Evolutionary conservation across 2,113 vertebrate species (phyloP).

Genomic region (Pipra filicauda): DNA sequence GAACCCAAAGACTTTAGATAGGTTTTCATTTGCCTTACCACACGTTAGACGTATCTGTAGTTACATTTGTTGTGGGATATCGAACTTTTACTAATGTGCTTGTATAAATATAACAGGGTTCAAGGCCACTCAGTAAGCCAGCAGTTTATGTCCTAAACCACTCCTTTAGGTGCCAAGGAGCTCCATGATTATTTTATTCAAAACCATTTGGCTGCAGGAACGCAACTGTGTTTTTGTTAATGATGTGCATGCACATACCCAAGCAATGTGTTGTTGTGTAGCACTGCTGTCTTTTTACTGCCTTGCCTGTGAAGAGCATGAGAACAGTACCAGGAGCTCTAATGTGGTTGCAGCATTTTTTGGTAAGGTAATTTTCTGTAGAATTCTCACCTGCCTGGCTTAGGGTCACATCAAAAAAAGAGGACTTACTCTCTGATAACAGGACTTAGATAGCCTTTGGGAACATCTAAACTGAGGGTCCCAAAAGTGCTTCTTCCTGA

Average conservation of each 20-base stretch:
- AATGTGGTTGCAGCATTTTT: neutral
- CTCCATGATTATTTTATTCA: slow-evolving; percentile 21
- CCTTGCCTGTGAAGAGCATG: neutral
- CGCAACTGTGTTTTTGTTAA: slow-evolving; percentile 5
- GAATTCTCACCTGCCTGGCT: neutral
- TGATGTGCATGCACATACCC: neutral
- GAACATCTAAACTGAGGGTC: neutral
- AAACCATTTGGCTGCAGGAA: slow-evolving; percentile 12
- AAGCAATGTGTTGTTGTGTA: neutral
- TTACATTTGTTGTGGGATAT: neutral
- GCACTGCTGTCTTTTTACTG: neutral
- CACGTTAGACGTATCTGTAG: neutral
- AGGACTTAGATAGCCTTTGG: neutral
- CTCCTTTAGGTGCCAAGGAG: slow-evolving; percentile 38
- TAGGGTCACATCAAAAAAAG: neutral
- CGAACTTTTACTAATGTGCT: neutral
- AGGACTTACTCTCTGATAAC: neutral
- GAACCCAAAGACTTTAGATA: neutral
- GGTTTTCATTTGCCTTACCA: neutral
- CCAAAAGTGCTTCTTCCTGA: fast-evolving
- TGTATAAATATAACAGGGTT: slow-evolving; percentile 1
- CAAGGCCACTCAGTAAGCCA: neutral
- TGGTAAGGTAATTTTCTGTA: neutral
- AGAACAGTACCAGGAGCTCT: neutral
- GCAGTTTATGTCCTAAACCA: slow-evolving; percentile 22